Percentiles rank a stretch among this genome's conserved stretches.
Evolutionary conservation across 1,140 invertebrate species (phyloP).

Genomic region (Nautilus pompilius): DNA sequence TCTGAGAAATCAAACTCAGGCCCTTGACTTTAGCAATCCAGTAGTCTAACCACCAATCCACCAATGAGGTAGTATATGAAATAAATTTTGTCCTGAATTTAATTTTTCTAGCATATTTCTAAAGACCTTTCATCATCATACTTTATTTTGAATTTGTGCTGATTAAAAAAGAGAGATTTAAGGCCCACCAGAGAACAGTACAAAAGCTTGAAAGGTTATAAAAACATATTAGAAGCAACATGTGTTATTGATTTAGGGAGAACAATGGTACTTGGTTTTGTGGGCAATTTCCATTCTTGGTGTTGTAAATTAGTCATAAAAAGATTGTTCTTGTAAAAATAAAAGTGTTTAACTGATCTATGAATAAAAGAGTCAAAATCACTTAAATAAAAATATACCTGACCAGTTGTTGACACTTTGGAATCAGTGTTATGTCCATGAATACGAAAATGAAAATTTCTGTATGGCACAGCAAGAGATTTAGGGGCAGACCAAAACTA

Average conservation of each 20-base stretch:
- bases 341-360: background rate
- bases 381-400: constrained; percentile 12
- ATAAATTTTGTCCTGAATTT: no score
- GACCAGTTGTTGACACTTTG: constrained; percentile 23
- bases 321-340: background rate
- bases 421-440: constrained; percentile 38
- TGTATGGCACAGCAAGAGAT: background rate
- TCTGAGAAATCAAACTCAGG: no score
- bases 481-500: no score
- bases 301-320: background rate
- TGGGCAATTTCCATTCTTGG: background rate
- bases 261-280: background rate
- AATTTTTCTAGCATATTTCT: no score
- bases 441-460: constrained; percentile 38
- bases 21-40: no score
- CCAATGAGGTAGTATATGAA: no score
- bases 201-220: background rate
- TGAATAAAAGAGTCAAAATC: background rate
- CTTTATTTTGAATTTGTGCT: background rate
- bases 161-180: background rate
- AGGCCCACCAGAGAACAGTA: background rate
- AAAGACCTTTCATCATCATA: no score
- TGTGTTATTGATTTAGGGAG: background rate
- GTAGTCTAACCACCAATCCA: no score
- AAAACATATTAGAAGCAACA: background rate